Percentiles rank a stretch among this genome's conserved stretches.
Conservation (phyloP, 2,888 invertebrate species). For the Halocaridina rubra region DNA sequence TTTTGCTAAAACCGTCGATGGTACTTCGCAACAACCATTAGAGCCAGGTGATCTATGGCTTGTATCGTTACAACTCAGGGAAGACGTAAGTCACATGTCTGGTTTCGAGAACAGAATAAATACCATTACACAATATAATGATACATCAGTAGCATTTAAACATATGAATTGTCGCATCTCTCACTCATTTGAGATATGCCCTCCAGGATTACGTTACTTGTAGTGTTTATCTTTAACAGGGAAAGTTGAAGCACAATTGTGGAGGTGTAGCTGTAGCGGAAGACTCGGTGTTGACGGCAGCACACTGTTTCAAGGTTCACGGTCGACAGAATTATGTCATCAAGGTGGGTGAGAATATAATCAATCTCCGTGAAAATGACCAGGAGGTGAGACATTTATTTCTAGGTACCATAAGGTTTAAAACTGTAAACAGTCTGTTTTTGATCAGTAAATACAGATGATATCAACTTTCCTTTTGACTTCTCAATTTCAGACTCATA, state of each 20-base stretch:
- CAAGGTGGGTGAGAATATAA: constrained; percentile 40
- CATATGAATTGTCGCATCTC: too few species aligned
- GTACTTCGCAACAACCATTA: not conserved
- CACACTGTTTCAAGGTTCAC: constrained; percentile 60
- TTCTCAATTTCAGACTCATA: too few species aligned
- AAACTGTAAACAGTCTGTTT: too few species aligned
- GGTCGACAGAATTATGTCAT: constrained; percentile 33
- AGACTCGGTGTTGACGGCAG: constrained; percentile 50
- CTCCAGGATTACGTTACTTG: too few species aligned
- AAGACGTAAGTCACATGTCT: constrained; percentile 35
- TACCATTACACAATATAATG: too few species aligned
- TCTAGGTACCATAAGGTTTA: too few species aligned
- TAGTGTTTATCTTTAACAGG: too few species aligned
- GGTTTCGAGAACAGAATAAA: too few species aligned
- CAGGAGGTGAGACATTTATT: constrained; percentile 55
- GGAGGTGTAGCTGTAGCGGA: constrained; percentile 51
- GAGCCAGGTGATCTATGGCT: constrained; percentile 56
- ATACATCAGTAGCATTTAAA: too few species aligned
- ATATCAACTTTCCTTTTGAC: too few species aligned
- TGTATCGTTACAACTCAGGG: constrained; percentile 49
- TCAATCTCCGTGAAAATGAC: constrained; percentile 15
- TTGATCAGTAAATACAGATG: too few species aligned
- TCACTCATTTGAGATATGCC: too few species aligned
- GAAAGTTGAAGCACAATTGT: constrained; percentile 54
- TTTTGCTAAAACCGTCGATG: constrained; percentile 58